phyloP scores from a whole-genome alignment of 2,888 invertebrate species.

The Strigamia maritima region DNA sequence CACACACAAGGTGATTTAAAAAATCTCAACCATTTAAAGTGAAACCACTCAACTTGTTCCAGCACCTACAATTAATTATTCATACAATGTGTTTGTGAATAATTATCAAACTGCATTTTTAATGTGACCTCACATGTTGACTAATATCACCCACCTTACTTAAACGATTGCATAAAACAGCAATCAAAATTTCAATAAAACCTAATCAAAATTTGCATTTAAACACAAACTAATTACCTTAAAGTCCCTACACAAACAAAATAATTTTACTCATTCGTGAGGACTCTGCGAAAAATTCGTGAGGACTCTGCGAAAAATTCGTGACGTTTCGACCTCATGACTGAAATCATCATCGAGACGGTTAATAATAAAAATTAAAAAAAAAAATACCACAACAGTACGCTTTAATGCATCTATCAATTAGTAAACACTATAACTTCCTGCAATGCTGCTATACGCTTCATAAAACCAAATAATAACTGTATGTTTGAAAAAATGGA shows the following conservation, averaged over 20 bases:
- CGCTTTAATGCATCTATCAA: too few species aligned
- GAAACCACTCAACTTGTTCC: neutral
- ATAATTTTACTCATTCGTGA: too few species aligned
- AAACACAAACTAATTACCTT: neutral
- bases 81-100: neutral
- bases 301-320: too few species aligned
- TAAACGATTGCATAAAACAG: neutral
- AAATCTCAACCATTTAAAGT: conserved; percentile 1
- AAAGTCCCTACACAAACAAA: neutral
- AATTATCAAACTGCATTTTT: conserved; percentile 19
- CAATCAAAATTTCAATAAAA: neutral
- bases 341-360: too few species aligned
- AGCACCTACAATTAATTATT: neutral
- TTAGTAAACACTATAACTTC: too few species aligned
- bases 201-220: neutral
- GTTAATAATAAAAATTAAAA: neutral
- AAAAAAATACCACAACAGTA: too few species aligned
- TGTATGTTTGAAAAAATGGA: too few species aligned
- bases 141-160: neutral
- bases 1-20: neutral
- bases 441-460: too few species aligned
- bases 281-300: too few species aligned
- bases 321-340: too few species aligned
- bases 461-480: too few species aligned
- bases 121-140: neutral